phyloP scores from a whole-genome alignment of 1,140 invertebrate genomes.

The Nasonia longicornis region DNA sequence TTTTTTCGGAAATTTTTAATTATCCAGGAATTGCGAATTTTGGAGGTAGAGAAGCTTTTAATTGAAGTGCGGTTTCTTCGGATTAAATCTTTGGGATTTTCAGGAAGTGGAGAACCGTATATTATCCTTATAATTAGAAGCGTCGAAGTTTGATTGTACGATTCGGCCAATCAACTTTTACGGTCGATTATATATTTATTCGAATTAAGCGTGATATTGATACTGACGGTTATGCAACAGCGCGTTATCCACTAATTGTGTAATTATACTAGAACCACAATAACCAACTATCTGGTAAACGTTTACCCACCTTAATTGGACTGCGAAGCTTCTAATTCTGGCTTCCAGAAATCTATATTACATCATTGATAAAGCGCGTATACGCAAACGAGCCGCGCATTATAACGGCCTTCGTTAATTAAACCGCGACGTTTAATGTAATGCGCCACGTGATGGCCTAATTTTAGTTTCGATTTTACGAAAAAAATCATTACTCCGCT shows the following conservation, averaged over 20 bases:
- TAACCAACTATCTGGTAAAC: no score
- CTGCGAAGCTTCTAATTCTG: neutral
- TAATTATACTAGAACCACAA: no score
- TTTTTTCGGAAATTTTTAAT: neutral
- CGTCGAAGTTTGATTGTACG: neutral
- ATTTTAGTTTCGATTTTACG: no score
- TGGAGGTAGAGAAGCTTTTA: no score
- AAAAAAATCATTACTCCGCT: no score
- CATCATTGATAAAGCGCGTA: neutral
- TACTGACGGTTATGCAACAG: no score
- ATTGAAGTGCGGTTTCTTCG: neutral
- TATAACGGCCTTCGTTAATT: no score
- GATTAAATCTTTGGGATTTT: neutral
- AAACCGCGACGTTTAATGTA: no score
- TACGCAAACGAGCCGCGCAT: no score
- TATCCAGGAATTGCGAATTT: no score
- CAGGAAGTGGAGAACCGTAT: neutral
- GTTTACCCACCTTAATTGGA: neutral
- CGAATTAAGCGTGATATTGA: neutral
- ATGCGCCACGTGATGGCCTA: no score
- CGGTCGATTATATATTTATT: neutral
- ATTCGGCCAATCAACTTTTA: neutral
- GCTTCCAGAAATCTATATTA: neutral
- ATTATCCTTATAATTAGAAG: neutral
- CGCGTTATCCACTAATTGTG: no score